These are phyloP conservation scores for Miichthys miiuy DNA, from an alignment of 2,797 vertebrate species.

Conservation along the genomic window DNA sequence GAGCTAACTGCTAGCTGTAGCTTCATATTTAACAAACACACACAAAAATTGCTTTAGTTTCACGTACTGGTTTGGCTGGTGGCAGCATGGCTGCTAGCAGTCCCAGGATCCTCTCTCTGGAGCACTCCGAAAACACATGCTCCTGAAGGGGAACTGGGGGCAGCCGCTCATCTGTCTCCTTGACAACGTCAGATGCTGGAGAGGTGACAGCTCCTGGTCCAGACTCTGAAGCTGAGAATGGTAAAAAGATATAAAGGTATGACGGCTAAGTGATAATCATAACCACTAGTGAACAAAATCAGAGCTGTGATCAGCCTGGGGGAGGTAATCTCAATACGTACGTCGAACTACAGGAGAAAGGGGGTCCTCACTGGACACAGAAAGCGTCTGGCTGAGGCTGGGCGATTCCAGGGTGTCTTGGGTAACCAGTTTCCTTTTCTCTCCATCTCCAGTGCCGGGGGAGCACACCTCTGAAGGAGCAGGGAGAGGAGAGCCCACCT, in stretches of 20 bases:
- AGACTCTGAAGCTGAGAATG: constrained; percentile 66
- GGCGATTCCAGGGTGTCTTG: constrained; percentile 84
- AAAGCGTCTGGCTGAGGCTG: constrained; percentile 83
- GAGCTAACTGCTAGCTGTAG: background rate
- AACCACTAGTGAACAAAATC: background rate
- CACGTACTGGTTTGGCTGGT: constrained; percentile 89
- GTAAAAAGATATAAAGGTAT: background rate
- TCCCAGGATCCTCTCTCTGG: constrained; percentile 96
- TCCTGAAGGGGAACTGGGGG: constrained; percentile 88
- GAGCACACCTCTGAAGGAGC: constrained; percentile 50
- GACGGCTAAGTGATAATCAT: background rate
- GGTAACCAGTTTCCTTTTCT: constrained; percentile 73
- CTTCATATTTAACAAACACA: background rate
- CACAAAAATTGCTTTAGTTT: background rate
- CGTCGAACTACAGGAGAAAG: constrained; percentile 80
- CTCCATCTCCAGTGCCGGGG: constrained; percentile 49
- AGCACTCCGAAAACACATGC: constrained; percentile 97
- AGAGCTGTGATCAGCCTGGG: background rate
- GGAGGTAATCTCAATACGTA: constrained; percentile 52
- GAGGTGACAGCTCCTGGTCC: constrained; percentile 71
- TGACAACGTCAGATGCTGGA: constrained; percentile 73
- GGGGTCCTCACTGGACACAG: constrained; percentile 84
- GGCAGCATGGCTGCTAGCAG: constrained; percentile 96
- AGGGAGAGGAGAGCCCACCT: constrained; percentile 37
- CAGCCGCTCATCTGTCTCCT: constrained; percentile 83